These are phyloP conservation scores for Shinisaurus crocodilurus DNA, from an alignment of 2,113 vertebrate species.

Conservation along the genomic window DNA sequence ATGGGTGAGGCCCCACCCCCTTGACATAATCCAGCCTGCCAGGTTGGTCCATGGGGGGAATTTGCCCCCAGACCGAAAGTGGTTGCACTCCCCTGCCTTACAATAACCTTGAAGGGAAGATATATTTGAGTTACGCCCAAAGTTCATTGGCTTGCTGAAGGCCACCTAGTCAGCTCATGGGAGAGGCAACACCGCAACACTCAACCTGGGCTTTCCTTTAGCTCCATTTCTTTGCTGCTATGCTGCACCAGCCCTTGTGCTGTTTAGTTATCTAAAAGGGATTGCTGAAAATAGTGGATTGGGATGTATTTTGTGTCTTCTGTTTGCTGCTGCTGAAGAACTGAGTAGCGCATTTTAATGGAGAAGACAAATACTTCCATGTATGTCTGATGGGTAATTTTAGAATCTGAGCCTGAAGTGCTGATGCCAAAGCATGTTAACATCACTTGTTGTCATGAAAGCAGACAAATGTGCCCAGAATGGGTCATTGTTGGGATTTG, in stretches of 20 bases:
- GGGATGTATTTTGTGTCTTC: not conserved
- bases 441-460: not conserved
- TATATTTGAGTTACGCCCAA: no score
- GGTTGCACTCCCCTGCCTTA: no score
- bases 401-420: not conserved
- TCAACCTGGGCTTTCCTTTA: not conserved
- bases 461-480: not conserved
- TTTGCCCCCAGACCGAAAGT: no score
- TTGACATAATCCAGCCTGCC: no score
- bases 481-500: not conserved
- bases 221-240: not conserved
- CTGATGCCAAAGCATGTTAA: not conserved
- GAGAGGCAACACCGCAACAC: no score
- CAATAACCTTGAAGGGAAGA: no score
- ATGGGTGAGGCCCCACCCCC: no score
- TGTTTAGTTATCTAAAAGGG: not conserved
- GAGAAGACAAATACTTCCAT: not conserved
- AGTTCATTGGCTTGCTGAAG: no score
- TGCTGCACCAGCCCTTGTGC: not conserved
- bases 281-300: not conserved
- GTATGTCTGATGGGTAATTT: not conserved
- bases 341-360: not conserved
- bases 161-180: no score
- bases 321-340: not conserved
- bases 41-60: no score